A percentile compares a stretch with the other conserved stretches of the same genome.
Conservation (phyloP, 2,888 invertebrate genomes). For the Ganaspis brasiliensis region DNA sequence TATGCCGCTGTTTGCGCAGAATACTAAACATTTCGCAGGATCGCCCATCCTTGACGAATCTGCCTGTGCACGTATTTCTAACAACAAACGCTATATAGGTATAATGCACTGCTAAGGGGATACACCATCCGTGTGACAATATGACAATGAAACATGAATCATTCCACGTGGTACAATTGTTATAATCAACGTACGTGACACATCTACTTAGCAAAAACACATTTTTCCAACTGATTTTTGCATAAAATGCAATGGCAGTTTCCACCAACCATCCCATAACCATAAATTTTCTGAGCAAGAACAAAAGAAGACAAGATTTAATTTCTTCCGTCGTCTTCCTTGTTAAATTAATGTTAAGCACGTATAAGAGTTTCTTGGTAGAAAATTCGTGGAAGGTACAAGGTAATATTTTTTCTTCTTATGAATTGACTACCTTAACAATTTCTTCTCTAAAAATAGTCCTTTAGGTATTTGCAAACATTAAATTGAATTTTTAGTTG, state of each 20-base stretch:
- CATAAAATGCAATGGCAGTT: constrained; percentile 12
- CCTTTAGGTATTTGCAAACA: too few relatives aligned
- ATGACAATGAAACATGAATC: constrained; percentile 42
- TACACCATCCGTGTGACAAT: constrained; percentile 37
- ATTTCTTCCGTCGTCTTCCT: constrained; percentile 33
- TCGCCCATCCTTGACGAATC: constrained; percentile 41
- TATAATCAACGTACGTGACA: constrained; percentile 37
- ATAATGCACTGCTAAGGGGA: not conserved
- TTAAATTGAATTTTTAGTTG: too few relatives aligned
- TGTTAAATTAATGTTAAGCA: constrained; percentile 30
- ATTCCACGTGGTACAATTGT: constrained; percentile 37
- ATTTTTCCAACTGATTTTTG: constrained; percentile 7
- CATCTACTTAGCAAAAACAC: constrained; percentile 16
- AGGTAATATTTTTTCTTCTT: not conserved
- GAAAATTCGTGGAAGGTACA: constrained; percentile 4
- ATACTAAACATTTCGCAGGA: constrained; percentile 68
- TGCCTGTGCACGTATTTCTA: constrained; percentile 41
- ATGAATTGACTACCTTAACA: not conserved
- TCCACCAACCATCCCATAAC: constrained; percentile 5
- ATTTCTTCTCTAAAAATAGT: not conserved
- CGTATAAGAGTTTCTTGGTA: constrained; percentile 21
- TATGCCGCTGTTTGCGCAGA: constrained; percentile 67
- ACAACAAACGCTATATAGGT: constrained; percentile 12
- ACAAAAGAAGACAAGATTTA: constrained; percentile 39
- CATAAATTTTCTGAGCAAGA: constrained; percentile 33